phyloP scores from a whole-genome alignment of 2,888 invertebrate genomes.

The Drosophila paramelanica region DNA sequence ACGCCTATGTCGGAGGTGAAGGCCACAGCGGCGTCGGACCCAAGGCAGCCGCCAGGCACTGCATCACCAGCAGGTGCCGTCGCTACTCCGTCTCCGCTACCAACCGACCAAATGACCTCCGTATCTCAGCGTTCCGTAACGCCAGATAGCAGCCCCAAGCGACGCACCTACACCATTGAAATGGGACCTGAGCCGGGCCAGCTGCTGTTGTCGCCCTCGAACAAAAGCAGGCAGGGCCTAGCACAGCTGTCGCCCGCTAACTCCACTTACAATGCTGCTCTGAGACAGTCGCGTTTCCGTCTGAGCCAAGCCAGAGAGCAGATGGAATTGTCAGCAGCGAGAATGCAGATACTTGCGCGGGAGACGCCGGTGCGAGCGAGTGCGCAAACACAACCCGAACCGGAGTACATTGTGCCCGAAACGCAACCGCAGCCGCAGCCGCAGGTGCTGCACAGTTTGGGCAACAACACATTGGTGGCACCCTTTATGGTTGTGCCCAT shows the following conservation, averaged over 20 bases:
- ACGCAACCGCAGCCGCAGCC: slow-evolving; percentile 44
- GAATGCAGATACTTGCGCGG: slow-evolving; percentile 23
- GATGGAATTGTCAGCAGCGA: not conserved
- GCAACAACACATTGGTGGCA: slow-evolving; percentile 1
- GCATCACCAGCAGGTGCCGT: not conserved
- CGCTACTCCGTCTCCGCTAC: not conserved
- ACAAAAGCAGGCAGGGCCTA: not conserved
- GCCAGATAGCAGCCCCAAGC: not conserved
- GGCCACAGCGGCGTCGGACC: not conserved
- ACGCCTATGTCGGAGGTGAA: slow-evolving; percentile 20
- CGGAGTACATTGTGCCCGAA: slow-evolving; percentile 58
- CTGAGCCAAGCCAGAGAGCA: not conserved
- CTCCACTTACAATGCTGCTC: slow-evolving; percentile 1
- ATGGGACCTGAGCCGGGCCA: slow-evolving; percentile 57
- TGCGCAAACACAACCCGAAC: slow-evolving; percentile 8
- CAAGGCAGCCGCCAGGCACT: not conserved
- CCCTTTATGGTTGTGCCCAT: slow-evolving; percentile 47
- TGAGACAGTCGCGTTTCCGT: not conserved
- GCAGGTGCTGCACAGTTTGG: slow-evolving; percentile 37
- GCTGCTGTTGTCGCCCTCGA: slow-evolving; percentile 50
- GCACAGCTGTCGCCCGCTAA: not conserved
- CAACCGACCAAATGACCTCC: not conserved
- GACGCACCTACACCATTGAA: slow-evolving; percentile 62
- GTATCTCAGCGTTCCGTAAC: not conserved
- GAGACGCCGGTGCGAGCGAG: slow-evolving; percentile 47